Conservation (phyloP, 2,113 vertebrate species). For the Proteles cristata region DNA sequence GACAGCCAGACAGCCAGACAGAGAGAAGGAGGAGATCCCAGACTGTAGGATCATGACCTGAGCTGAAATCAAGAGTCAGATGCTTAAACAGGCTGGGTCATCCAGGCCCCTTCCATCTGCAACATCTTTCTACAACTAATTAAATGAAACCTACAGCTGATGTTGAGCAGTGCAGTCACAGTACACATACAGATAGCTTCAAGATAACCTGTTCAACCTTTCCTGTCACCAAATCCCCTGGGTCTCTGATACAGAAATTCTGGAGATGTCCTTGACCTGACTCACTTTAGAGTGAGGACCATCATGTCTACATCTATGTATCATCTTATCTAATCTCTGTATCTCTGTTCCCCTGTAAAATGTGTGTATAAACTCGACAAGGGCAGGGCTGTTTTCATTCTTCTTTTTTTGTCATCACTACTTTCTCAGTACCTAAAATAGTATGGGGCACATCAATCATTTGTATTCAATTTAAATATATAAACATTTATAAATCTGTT, state of each 20-base stretch:
- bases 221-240: not conserved
- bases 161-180: not conserved
- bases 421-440: not conserved
- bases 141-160: not conserved
- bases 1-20: too few species aligned
- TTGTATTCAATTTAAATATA: not conserved
- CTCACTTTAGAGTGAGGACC: not conserved
- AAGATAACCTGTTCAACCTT: not conserved
- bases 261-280: too few species aligned
- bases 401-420: not conserved
- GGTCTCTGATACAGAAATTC: not conserved
- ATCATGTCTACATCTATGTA: not conserved
- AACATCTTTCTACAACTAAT: not conserved
- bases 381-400: not conserved
- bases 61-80: too few species aligned
- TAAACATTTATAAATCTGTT: not conserved
- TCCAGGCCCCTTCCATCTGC: not conserved
- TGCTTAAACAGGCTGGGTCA: too few species aligned
- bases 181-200: rapidly evolving
- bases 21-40: too few species aligned
- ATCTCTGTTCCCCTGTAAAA: rapidly evolving
- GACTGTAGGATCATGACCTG: too few species aligned
- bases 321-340: not conserved
- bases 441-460: not conserved
- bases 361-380: not conserved